Base-by-base conservation (phyloP, 1,140 invertebrate species). In the Drosophila watanabei region DNA sequence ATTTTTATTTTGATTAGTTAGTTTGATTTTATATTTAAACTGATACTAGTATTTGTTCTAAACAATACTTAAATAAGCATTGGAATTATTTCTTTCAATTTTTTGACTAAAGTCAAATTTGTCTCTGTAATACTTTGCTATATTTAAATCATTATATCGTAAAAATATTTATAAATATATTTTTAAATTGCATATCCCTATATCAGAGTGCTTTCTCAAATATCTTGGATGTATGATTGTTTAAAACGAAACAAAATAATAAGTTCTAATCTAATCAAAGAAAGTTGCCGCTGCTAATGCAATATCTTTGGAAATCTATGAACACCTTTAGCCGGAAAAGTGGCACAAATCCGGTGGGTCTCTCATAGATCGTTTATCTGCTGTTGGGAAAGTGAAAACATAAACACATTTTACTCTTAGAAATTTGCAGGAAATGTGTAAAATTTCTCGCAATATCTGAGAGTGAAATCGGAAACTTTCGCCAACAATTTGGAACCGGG, bases 371-470 rank as follows among this genome's bases (percentile, higher is more conserved):
- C 10, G 8, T 7, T 10, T 82, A 80, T 83, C 84, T 49, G 18
- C 13, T 49, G 68, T 33, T 18, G 41, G 45, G 24, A 66, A 75
- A 85, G 85, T 81, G 84, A 83, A 83, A 80, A 78, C 32, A 65
- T 63, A 83, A 78, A 88, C 84, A 87, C 84, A 70, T 80, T 81
- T 70, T 43, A 41, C 70, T 13, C 32, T 30, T 39, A 48, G 16
- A 62, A 77, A 48, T 88, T 84, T 66, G 43, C 70, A 90, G 79
- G 75, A 89, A 89, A 85, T 81, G 85, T 86, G 85, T 82, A 75
- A 86, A 77, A 89, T 82, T 71, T 79, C 43, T 43, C 46, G 52
- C 20, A 37, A 41, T 72, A 86, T 89, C 82, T 46, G 49, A 30
- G 37, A 56, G 33, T 80, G 86, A 85, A 90, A 89, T 89, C 85